phyloP scores from a whole-genome alignment of 2,888 invertebrate species.

The Oeneis ivallda region DNA sequence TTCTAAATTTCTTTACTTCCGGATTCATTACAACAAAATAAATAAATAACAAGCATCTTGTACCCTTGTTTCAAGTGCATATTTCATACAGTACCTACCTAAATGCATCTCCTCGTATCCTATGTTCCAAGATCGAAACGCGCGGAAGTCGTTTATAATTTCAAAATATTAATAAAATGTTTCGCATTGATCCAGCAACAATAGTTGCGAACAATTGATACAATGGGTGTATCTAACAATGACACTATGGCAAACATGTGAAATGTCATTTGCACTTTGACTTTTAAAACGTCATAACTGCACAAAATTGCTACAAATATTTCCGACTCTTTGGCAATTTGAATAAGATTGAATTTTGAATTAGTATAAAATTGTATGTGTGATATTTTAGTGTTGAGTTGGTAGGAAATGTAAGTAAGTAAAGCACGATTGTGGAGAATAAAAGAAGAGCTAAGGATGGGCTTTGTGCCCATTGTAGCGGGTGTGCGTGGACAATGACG shows the following conservation, averaged over 20 bases:
- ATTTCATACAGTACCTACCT: no score
- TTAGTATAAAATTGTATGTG: conserved; percentile 30
- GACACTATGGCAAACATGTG: conserved; percentile 79
- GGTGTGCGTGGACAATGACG: conserved; percentile 74
- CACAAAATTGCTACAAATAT: conserved; percentile 13
- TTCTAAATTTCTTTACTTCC: no score
- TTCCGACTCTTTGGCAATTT: conserved; percentile 7
- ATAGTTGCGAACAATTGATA: conserved; percentile 69
- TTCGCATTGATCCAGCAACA: conserved; percentile 76
- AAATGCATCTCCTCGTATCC: conserved; percentile 39
- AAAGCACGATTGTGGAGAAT: conserved; percentile 74
- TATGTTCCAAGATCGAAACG: conserved; percentile 43
- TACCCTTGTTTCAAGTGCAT: no score
- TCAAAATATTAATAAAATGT: conserved; percentile 82
- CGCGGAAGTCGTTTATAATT: conserved; percentile 80
- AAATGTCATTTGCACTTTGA: conserved; percentile 59
- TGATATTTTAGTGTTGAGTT: conserved; percentile 36
- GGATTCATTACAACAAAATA: no score
- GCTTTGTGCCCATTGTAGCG: conserved; percentile 75
- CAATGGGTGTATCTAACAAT: conserved; percentile 80
- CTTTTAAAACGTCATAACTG: conserved; percentile 44
- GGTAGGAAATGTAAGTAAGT: conserved; percentile 63
- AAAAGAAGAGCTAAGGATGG: conserved; percentile 80
- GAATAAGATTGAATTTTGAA: conserved; percentile 38
- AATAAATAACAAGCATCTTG: no score